phyloP scores from a whole-genome alignment of 2,113 vertebrate species.

The Oostethus manadensis region DNA sequence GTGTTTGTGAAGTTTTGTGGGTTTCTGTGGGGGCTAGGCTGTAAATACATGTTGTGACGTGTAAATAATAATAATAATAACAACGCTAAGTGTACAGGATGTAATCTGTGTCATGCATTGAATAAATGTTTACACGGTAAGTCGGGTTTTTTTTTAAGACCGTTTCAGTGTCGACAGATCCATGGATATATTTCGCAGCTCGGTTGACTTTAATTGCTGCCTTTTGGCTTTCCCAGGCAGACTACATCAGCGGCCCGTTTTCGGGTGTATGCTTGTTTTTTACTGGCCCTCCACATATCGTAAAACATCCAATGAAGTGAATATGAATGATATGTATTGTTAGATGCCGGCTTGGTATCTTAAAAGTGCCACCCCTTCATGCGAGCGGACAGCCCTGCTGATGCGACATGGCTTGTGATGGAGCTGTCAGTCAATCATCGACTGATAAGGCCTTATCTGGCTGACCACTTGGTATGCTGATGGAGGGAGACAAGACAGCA shows the following conservation, averaged over 20 bases:
- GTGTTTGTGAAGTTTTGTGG: conserved; percentile 20
- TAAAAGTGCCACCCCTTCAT: no score
- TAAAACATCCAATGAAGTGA: no score
- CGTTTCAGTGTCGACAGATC: neutral
- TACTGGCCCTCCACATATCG: no score
- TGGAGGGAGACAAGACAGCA: neutral
- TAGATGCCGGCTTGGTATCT: no score
- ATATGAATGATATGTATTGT: no score
- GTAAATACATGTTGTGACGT: conserved; percentile 42
- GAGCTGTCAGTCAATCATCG: conserved; percentile 26
- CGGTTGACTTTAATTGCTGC: no score
- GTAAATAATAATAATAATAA: conserved; percentile 16
- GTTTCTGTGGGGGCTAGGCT: conserved; percentile 8
- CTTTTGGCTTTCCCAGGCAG: no score
- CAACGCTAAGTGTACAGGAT: conserved; percentile 68
- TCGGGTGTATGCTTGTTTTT: no score
- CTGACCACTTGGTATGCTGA: conserved; percentile 15
- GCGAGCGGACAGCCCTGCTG: neutral
- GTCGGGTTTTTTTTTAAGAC: no score
- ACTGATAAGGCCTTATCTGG: conserved; percentile 30
- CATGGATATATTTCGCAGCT: no score
- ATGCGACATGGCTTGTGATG: no score
- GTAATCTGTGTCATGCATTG: conserved; percentile 90
- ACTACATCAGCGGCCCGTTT: no score
- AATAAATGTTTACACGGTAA: conserved; percentile 77